Conservation (phyloP, 2,888 invertebrate genomes). For the Chamaedrilus cognettii region DNA sequence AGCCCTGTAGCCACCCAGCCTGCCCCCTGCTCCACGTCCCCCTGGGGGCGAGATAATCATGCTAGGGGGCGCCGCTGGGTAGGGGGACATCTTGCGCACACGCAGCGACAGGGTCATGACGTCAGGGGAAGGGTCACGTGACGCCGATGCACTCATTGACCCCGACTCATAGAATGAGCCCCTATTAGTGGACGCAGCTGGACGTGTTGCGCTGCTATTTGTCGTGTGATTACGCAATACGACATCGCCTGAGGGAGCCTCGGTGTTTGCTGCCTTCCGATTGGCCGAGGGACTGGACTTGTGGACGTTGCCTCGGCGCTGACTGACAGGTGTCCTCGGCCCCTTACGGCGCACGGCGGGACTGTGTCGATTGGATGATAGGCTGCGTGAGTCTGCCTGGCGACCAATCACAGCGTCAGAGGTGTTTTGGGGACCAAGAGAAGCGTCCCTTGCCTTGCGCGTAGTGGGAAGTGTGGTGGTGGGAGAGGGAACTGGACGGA, state of each 20-base stretch:
- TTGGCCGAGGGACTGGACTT: neutral
- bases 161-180: constrained; percentile 38
- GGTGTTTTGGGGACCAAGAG: neutral
- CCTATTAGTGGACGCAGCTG: neutral
- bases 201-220: neutral
- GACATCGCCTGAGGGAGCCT: too few species aligned
- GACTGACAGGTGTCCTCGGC: neutral
- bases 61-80: constrained; percentile 47
- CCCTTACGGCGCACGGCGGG: neutral
- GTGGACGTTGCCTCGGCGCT: too few species aligned
- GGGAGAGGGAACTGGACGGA: neutral
- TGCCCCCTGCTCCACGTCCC: constrained; percentile 7
- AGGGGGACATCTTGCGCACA: constrained; percentile 38
- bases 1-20: too few species aligned
- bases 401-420: neutral
- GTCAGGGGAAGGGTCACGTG: constrained; percentile 40
- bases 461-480: constrained; percentile 7
- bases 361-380: neutral
- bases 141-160: constrained; percentile 40
- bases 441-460: neutral
- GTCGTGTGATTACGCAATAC: neutral
- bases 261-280: neutral
- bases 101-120: neutral
- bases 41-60: constrained; percentile 45
- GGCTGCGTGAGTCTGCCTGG: neutral